Conservation (phyloP, 2,797 vertebrate genomes). For the Acomys russatus region DNA sequence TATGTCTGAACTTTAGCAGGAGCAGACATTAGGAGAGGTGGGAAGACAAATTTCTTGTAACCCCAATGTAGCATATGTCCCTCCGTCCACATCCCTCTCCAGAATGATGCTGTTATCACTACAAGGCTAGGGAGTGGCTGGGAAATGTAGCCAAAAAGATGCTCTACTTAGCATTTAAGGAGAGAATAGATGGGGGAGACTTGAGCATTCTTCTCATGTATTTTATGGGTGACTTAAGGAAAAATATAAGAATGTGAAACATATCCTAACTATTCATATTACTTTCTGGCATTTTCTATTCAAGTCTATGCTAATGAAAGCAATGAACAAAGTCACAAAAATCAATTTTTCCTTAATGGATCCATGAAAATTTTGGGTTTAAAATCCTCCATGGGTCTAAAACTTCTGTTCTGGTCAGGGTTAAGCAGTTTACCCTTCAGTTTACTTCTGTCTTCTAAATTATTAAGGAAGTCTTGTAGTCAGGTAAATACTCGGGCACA, state of each 20-base stretch:
- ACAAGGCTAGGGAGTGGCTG: neutral
- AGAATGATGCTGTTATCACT: neutral
- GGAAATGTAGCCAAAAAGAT: neutral
- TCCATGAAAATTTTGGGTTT: neutral
- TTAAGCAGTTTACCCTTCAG: neutral
- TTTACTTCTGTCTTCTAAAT: neutral
- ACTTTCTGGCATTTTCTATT: neutral
- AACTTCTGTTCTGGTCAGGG: neutral
- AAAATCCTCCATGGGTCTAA: neutral
- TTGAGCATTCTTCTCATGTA: neutral
- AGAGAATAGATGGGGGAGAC: neutral
- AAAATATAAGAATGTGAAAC: neutral
- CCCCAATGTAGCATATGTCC: neutral
- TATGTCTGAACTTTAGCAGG: neutral
- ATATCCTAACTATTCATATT: neutral
- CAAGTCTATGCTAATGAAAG: neutral
- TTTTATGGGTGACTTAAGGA: neutral
- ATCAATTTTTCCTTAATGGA: neutral
- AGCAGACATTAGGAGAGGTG: neutral
- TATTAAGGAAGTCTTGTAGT: slow-evolving; percentile 15
- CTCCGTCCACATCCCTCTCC: neutral
- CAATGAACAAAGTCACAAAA: neutral
- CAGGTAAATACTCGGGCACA: neutral
- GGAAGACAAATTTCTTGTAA: neutral
- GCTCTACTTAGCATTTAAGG: neutral